These are phyloP conservation scores for Pelobates fuscus DNA, from an alignment of 2,113 vertebrate genomes.

Conservation along the genomic window DNA sequence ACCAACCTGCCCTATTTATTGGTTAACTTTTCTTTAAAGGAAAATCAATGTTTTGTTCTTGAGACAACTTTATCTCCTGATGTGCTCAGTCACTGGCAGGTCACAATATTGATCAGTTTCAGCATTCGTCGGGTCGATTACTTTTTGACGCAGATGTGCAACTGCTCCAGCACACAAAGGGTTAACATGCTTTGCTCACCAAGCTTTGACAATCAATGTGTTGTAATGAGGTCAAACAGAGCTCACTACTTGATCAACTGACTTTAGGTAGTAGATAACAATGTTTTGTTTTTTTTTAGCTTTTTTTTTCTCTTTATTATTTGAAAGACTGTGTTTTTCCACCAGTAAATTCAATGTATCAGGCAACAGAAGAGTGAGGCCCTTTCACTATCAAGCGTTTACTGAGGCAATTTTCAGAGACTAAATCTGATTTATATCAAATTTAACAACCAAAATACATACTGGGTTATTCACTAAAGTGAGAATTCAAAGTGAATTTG, in stretches of 20 bases:
- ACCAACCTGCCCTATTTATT: not conserved
- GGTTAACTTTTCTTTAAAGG: not conserved
- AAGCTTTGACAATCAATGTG: not conserved
- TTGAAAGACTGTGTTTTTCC: no score
- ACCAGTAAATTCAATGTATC: no score
- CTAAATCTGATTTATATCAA: no score
- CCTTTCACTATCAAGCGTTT: no score
- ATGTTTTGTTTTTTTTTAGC: no score
- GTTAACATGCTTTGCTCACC: not conserved
- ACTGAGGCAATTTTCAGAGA: no score
- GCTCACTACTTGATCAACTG: not conserved
- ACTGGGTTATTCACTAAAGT: no score
- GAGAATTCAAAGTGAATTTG: no score
- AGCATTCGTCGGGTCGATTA: not conserved
- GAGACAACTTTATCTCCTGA: conserved; percentile 6
- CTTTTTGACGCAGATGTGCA: not conserved
- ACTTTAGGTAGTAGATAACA: no score
- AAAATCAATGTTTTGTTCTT: conserved; percentile 18
- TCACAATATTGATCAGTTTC: conserved; percentile 12
- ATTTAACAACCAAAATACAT: no score
- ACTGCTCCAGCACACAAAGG: not conserved
- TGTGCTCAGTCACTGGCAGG: not conserved
- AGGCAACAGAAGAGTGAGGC: no score
- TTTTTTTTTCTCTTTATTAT: no score
- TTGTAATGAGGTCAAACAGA: conserved; percentile 7